Evolutionary conservation across 2,113 vertebrate species (phyloP).

Genomic region (Petromus typicus): DNA sequence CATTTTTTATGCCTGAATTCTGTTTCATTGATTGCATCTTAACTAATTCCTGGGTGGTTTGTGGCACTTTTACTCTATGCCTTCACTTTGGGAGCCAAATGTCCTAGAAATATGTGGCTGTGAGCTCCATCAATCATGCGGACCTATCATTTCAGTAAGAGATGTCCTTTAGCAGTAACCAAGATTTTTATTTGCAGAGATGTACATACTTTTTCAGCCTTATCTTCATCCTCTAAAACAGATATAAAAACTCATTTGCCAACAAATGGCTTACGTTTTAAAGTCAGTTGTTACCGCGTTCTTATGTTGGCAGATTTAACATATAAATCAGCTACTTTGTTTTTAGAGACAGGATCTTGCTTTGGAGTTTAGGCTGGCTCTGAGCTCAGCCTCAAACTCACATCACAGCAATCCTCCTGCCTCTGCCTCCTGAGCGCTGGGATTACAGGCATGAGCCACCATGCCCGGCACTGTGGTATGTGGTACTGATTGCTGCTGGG

Average conservation of each 20-base stretch:
- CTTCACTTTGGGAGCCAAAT: background rate
- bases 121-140: background rate
- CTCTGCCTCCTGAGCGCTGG: too few relatives aligned
- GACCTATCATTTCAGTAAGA: background rate
- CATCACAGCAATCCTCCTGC: too few relatives aligned
- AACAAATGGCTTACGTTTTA: background rate
- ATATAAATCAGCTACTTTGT: background rate
- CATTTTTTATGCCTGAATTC: background rate
- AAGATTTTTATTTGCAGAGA: background rate
- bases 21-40: background rate
- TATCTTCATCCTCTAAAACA: background rate
- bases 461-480: too few relatives aligned
- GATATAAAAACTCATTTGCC: background rate
- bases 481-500: too few relatives aligned
- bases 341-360: too few relatives aligned
- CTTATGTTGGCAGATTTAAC: background rate
- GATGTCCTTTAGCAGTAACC: background rate
- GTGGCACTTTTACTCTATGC: background rate
- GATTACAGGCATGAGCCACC: too few relatives aligned
- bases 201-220: background rate
- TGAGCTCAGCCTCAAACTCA: too few relatives aligned
- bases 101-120: background rate
- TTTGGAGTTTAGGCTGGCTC: too few relatives aligned
- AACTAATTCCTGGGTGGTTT: background rate
- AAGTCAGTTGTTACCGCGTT: background rate